Evolutionary conservation across 2,888 invertebrate genomes (phyloP), one percentile per base, ranked within the genome.

Genomic region (Spodoptera exigua): DNA sequence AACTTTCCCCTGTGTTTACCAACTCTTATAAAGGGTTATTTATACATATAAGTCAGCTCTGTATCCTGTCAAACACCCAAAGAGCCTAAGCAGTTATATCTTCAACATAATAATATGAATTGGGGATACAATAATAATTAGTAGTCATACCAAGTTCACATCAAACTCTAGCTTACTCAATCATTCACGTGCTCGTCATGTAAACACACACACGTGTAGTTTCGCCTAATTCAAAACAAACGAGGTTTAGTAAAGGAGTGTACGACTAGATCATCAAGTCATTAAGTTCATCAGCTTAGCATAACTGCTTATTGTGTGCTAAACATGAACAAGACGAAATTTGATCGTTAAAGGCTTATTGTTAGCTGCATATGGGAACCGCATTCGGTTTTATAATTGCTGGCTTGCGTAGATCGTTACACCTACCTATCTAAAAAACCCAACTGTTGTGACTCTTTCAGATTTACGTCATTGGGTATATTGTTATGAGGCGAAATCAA

Each of bases 271-370:
- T 47, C 56, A 34, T 43, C 49, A 44, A 46, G 58, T 53, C 67
- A 67, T 47, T 57, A 51, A 54, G 43, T 43, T 54, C 48, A 52
- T 70, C 51, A 43, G 51, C 37, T 73, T 70, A 51, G 64, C 61
- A 64, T 73, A 75, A 76, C 53, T 58, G 54, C 74, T 64, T 74
- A 76, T 76, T 75, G 74, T 76, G 59, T 70, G 74, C 48, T 55
- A 76, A 69, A 59, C 36, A 46, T 7, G 43, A 52, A 47, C 49
- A 17, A 27, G 41, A 58, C 58, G 48, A 76, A 75, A 61, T 64
- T 59, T 39, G 59, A 54, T 53, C 41, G 17, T 43, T 61, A 44
- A 63, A 48, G 59, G 70, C 61, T 60, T 56, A 73, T 75, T 76
- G 74, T 75, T 58, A 48, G 2, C 51, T 53, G 27, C 7, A 11